These are phyloP conservation scores for Acrobasis consociella DNA, from an alignment of 2,888 invertebrate species.

Conservation along the genomic window DNA sequence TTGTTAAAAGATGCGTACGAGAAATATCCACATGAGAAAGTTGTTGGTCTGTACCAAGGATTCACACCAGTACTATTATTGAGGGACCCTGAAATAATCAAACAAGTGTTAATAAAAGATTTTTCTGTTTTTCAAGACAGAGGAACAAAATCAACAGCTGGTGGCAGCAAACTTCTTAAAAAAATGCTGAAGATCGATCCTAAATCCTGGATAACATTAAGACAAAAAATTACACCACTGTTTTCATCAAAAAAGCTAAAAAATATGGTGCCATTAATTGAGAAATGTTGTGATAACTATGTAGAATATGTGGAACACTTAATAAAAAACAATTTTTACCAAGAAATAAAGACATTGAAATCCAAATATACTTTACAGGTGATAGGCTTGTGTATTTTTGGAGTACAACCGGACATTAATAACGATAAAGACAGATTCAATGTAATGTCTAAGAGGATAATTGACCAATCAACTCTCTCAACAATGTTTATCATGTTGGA, in stretches of 20 bases:
- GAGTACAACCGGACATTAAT: constrained; percentile 43
- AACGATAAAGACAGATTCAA: constrained; percentile 45
- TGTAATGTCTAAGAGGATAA: constrained; percentile 37
- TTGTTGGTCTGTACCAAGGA: constrained; percentile 45
- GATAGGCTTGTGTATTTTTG: constrained; percentile 50
- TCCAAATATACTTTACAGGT: constrained; percentile 49
- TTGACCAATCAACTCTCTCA: constrained; percentile 28
- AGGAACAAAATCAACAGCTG: constrained; percentile 32
- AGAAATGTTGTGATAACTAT: constrained; percentile 41
- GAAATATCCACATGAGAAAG: constrained; percentile 41
- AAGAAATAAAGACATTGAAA: constrained; percentile 44
- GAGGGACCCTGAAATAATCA: constrained; percentile 45
- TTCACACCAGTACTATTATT: constrained; percentile 40
- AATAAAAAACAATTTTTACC: constrained; percentile 34
- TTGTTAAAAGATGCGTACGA: constrained; percentile 24
- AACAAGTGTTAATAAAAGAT: constrained; percentile 42
- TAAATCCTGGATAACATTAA: constrained; percentile 48
- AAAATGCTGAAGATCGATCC: constrained; percentile 49
- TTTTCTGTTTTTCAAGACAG: constrained; percentile 45
- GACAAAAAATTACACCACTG: constrained; percentile 48
- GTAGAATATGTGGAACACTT: constrained; percentile 36
- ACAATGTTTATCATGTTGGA: constrained; percentile 30
- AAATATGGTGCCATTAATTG: constrained; percentile 48
- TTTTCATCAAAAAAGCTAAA: constrained; percentile 48
- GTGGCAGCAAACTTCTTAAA: constrained; percentile 37